These are phyloP conservation scores for Masnerella sp. DNA, from an alignment of 2,888 invertebrate species.

Conservation along the genomic window DNA sequence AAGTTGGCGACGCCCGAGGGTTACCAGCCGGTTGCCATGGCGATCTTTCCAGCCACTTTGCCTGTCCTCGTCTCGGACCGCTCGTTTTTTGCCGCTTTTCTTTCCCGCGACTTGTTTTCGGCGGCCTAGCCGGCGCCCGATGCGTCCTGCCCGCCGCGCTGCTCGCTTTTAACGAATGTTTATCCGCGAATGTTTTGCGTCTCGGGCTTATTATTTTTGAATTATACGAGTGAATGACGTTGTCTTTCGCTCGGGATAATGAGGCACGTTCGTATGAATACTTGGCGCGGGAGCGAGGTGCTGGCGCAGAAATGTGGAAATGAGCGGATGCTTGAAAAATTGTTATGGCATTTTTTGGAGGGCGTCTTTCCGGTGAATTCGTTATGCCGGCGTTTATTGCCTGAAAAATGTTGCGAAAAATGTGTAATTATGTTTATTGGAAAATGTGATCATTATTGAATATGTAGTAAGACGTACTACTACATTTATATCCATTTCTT, in stretches of 20 bases:
- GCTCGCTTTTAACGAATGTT: constrained; percentile 46
- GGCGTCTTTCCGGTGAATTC: too few relatives aligned
- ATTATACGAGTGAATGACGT: constrained; percentile 35
- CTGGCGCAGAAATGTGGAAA: too few relatives aligned
- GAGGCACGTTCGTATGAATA: constrained; percentile 22
- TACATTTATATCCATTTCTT: too few relatives aligned
- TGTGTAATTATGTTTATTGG: too few relatives aligned
- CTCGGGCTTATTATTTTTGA: constrained; percentile 48
- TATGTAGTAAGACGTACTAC: too few relatives aligned
- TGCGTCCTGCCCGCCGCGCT: constrained; percentile 1
- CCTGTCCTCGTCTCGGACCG: constrained; percentile 15
- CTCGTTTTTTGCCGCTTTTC: constrained; percentile 26
- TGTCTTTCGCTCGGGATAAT: constrained; percentile 29
- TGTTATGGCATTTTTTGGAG: too few relatives aligned
- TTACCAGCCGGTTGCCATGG: constrained; percentile 75
- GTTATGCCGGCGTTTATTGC: too few relatives aligned
- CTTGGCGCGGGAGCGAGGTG: too few relatives aligned
- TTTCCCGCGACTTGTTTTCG: constrained; percentile 27
- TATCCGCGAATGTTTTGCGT: constrained; percentile 33
- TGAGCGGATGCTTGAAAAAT: too few relatives aligned
- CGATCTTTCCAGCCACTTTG: constrained; percentile 60
- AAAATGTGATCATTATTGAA: too few relatives aligned
- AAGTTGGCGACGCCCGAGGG: constrained; percentile 71
- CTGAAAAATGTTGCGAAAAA: too few relatives aligned
- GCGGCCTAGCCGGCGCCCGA: not conserved